Evolutionary conservation across 2,888 invertebrate species (phyloP).

Genomic region (Alcis repandata): DNA sequence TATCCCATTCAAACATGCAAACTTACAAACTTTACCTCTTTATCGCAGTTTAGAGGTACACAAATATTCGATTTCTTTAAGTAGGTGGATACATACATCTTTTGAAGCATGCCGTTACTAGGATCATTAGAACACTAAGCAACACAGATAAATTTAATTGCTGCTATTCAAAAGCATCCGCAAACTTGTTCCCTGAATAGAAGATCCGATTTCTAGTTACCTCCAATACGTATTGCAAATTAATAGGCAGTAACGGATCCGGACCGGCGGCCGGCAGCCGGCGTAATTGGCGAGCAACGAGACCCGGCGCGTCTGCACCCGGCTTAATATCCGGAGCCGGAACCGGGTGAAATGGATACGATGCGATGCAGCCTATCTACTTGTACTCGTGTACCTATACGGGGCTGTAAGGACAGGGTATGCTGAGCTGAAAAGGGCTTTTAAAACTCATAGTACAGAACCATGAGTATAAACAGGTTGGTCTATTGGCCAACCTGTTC

Average conservation of each 20-base stretch:
- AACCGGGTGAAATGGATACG: not conserved
- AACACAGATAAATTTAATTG: not conserved
- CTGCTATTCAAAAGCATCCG: not conserved
- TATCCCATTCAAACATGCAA: no score
- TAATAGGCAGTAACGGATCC: constrained; percentile 39
- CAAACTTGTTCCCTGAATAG: constrained; percentile 12
- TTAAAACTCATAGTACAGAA: no score
- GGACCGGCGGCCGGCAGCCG: constrained; percentile 24
- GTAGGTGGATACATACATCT: no score
- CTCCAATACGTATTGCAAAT: constrained; percentile 29
- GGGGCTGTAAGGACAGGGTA: no score
- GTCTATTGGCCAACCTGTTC: no score
- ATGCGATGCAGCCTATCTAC: not conserved
- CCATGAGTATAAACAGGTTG: no score
- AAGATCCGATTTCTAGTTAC: constrained; percentile 48
- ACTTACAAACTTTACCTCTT: no score
- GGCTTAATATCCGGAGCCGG: constrained; percentile 23
- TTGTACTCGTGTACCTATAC: no score
- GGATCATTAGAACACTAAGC: not conserved
- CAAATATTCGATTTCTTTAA: no score
- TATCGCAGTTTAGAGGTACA: no score
- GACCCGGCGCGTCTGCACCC: constrained; percentile 29
- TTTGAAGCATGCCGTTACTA: no score
- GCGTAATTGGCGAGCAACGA: constrained; percentile 38
- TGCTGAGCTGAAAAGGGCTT: no score